Conservation (phyloP, 1,140 invertebrate genomes). For the Achroia grisella region DNA sequence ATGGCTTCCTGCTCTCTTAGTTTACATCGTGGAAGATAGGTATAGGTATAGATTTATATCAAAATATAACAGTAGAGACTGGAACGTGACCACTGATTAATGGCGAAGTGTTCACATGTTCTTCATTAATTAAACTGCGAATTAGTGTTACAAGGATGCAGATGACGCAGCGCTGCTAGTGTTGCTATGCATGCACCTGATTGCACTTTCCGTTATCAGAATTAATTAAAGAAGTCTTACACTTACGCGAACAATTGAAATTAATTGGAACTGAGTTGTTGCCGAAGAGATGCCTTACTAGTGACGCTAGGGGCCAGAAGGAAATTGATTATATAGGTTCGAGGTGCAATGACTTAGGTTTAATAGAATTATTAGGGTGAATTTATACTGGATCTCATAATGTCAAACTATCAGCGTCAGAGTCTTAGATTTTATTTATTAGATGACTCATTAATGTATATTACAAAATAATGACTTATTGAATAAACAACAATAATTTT, state of each 20-base stretch:
- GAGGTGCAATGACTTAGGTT: no score
- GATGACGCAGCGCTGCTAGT: conserved; percentile 42
- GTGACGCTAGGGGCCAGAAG: conserved; percentile 5
- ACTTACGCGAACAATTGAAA: conserved; percentile 6
- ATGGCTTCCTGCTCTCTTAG: no score
- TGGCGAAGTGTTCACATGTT: conserved; percentile 43
- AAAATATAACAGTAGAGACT: neutral
- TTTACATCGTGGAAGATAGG: no score
- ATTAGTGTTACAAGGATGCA: conserved; percentile 63
- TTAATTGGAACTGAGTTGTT: conserved; percentile 1
- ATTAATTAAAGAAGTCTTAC: conserved; percentile 61
- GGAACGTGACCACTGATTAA: conserved; percentile 46
- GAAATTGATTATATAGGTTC: conserved; percentile 10
- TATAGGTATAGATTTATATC: no score
- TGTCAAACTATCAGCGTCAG: no score
- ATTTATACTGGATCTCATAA: no score
- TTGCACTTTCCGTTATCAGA: conserved; percentile 31
- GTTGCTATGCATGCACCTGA: conserved; percentile 21
- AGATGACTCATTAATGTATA: no score
- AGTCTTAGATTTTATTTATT: no score
- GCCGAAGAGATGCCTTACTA: conserved; percentile 4
- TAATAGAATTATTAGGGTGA: no score
- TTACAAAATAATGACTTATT: no score
- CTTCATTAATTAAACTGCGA: conserved; percentile 63
- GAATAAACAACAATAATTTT: no score